Conservation (phyloP, 1,140 invertebrate genomes). For the Elysia chlorotica region DNA sequence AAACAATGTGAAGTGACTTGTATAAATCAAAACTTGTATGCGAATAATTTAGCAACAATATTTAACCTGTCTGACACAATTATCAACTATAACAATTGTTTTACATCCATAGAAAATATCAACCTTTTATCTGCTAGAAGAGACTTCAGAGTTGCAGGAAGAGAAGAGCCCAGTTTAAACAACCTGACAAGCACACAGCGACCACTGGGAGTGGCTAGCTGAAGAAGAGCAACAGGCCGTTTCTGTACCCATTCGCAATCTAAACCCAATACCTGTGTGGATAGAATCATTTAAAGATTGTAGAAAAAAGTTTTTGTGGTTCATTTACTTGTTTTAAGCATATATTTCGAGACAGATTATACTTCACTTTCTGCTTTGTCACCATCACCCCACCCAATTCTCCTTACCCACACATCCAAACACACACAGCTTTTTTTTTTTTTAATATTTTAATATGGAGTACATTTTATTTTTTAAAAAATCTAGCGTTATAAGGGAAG, state of each 20-base stretch:
- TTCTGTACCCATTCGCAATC: conserved; percentile 72
- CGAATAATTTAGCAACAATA: no score
- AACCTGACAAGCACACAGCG: conserved; percentile 70
- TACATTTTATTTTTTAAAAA: no score
- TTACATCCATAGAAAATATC: not conserved
- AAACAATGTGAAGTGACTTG: not conserved
- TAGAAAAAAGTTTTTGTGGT: not conserved
- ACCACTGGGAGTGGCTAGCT: conserved; percentile 71
- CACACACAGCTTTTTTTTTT: no score
- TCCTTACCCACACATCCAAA: no score
- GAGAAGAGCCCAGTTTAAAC: conserved; percentile 63
- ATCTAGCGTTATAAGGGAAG: no score
- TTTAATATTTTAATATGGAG: no score
- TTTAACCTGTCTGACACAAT: no score
- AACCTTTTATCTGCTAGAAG: conserved; percentile 63
- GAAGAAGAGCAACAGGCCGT: conserved; percentile 68
- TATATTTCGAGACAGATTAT: no score
- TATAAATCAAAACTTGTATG: no score
- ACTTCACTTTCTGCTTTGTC: not conserved
- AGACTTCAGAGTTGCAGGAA: conserved; percentile 67
- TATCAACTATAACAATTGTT: not conserved
- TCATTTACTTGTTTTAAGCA: no score
- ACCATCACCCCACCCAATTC: no score
- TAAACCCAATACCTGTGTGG: conserved; percentile 10
- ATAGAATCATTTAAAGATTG: not conserved